Evolutionary conservation across 1,140 invertebrate genomes (phyloP), one percentile per base, ranked within the genome.

Genomic region (Drosophila nikananu): DNA sequence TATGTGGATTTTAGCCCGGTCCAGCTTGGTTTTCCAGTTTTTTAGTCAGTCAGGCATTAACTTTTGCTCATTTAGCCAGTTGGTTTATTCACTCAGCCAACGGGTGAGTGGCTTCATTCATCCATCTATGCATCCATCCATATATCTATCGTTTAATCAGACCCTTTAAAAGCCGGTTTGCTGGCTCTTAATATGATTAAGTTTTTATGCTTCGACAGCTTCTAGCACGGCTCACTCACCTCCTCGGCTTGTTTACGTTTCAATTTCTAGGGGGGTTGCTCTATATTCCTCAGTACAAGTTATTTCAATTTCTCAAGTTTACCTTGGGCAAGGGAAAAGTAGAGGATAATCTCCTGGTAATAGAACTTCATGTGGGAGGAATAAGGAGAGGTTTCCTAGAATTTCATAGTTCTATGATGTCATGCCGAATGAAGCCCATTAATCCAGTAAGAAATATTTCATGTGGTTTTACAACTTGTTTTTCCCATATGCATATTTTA

Each of bases 171-270:
- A 73, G 57, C 68, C 46, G 67, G 68, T 73, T 74, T 61, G 21
- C 46, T 21, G 49, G 44, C 67, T 72, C 54, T 63, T 81, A 71
- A 86, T 86, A 75, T 86, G 64, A 82, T 81, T 79, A 86, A 79
- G 83, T 79, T 86, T 74, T 78, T 71, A 86, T 86, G 82, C 83
- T 81, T 86, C 83, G 82, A 81, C 83, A 82, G 82, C 65, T 84
- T 81, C 66, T 77, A 57, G 59, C 77, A 62, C 49, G 59, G 52
- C 62, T 62, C 39, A 48, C 44, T 35, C 48, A 35, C 27, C 62
- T 37, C 9, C 17, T 27, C 23, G n/a, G 32, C 13, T 37, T 66
- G 32, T 63, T 46, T 64, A 48, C 21, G 21, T 23, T 46, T 44
- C 15, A 30, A 62, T 44, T 66, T 61, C 39, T 15, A 15, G 35